Conservation (phyloP, 2,797 vertebrate genomes). For the Falco columbarius region DNA sequence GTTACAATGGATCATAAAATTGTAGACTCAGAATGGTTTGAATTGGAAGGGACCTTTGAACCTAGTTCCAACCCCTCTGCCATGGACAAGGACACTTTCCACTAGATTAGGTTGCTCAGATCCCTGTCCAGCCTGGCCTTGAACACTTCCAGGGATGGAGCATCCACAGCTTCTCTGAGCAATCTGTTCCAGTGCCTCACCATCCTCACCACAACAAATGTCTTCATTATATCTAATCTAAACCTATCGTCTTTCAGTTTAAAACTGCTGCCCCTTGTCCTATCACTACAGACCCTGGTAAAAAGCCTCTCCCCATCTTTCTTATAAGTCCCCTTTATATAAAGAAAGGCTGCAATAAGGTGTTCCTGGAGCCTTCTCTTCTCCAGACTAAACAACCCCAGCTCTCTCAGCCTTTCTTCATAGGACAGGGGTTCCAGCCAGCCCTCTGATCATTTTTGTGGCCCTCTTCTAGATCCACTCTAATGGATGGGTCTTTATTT, state of each 20-base stretch:
- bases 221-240: neutral
- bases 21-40: neutral
- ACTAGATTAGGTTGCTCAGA: neutral
- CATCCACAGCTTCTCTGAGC: fast-evolving
- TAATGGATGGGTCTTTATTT: neutral
- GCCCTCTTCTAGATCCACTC: neutral
- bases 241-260: neutral
- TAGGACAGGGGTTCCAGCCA: neutral
- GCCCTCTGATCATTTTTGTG: neutral
- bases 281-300: neutral
- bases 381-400: neutral
- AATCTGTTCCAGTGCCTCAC: neutral
- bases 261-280: neutral
- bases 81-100: neutral
- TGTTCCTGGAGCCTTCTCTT: neutral
- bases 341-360: neutral
- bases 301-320: neutral
- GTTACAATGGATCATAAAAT: neutral
- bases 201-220: fast-evolving
- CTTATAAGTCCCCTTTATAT: neutral
- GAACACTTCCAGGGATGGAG: neutral
- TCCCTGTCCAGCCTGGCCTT: neutral
- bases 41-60: neutral
- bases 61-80: neutral
- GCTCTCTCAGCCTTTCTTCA: neutral